phyloP scores from a whole-genome alignment of 2,113 vertebrate genomes.

The Oreochromis niloticus region DNA sequence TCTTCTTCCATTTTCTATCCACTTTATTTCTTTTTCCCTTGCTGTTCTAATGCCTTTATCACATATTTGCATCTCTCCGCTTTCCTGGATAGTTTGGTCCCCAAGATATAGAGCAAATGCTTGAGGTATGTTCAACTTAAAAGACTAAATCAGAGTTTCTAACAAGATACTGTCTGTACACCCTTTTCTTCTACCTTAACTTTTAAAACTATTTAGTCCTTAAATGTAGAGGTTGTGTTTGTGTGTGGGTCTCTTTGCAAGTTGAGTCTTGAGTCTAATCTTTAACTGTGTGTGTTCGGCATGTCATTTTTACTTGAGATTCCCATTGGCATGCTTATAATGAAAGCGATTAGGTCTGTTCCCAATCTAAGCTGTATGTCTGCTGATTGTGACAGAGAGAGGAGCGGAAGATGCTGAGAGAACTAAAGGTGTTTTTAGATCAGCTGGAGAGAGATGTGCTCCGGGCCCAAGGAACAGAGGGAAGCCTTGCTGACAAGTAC shows the following conservation, averaged over 20 bases:
- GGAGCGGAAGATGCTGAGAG: constrained; percentile 83
- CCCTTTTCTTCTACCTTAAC: background rate
- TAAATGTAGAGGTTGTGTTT: background rate
- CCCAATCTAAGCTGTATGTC: background rate
- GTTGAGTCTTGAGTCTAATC: background rate
- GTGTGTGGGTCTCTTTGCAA: background rate
- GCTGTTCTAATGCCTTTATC: constrained; percentile 54
- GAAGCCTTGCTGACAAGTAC: constrained; percentile 87
- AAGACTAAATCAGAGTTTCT: background rate
- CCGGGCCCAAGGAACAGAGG: constrained; percentile 81
- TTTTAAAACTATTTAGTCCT: background rate
- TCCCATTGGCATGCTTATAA: background rate
- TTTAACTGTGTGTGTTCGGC: background rate
- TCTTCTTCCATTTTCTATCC: background rate
- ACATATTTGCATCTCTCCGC: constrained; percentile 68
- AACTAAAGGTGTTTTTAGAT: constrained; percentile 90
- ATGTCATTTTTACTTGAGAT: background rate
- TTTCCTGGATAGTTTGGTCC: constrained; percentile 75
- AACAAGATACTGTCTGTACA: background rate
- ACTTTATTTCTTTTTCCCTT: background rate
- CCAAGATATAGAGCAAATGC: constrained; percentile 74
- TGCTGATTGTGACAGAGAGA: constrained; percentile 76
- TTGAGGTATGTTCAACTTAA: constrained; percentile 73
- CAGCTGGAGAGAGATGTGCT: constrained; percentile 92
- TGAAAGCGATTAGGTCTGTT: background rate